Evolutionary conservation across 1,140 invertebrate genomes (phyloP), one percentile per base, ranked within the genome.

Genomic region (Leucophenga varia): DNA sequence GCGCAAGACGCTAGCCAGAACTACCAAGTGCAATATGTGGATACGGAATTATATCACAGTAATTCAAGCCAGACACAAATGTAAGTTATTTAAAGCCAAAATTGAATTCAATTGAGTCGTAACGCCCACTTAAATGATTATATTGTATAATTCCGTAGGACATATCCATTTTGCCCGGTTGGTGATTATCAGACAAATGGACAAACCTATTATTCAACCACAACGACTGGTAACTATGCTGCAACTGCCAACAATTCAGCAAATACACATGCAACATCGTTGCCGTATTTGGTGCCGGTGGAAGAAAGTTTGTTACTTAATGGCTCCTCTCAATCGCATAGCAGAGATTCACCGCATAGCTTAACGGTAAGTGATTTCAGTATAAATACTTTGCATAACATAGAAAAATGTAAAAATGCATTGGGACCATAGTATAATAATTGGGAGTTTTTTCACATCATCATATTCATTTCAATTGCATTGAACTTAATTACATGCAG

Each of bases 111-210:
- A 45, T 37, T 43, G 28, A 35, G 17, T 8, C 32, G 32, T 13
- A 6, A 13, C 32, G 32, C 6, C n/a, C n/a, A n/a, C n/a, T n/a
- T n/a, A n/a, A n/a, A n/a, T n/a, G n/a, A n/a, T n/a, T n/a, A n/a
- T n/a, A n/a, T n/a, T n/a, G n/a, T n/a, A n/a, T n/a, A n/a, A n/a
- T n/a, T n/a, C n/a, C 78, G 53, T 57, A 89, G 89, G 84, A 83
- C 86, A 54, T 92, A 91, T 79, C 88, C 88, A 49, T 88, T 92
- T 28, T 92, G 91, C 71, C 87, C 87, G 45, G 89, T 91, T 48
- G 87, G 86, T 6, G 86, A 87, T 72, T 80, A 84, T 52, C 84
- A 82, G 53, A 78, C 46, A 70, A 79, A 51, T 78, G 81, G 46
- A 13, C 73, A 73, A 59, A 63, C 68, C 13, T 75, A 74, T 38